Percentiles rank a stretch among this genome's conserved stretches.
phyloP scores from a whole-genome alignment of 2,113 vertebrate genomes.

The Vimba vimba region DNA sequence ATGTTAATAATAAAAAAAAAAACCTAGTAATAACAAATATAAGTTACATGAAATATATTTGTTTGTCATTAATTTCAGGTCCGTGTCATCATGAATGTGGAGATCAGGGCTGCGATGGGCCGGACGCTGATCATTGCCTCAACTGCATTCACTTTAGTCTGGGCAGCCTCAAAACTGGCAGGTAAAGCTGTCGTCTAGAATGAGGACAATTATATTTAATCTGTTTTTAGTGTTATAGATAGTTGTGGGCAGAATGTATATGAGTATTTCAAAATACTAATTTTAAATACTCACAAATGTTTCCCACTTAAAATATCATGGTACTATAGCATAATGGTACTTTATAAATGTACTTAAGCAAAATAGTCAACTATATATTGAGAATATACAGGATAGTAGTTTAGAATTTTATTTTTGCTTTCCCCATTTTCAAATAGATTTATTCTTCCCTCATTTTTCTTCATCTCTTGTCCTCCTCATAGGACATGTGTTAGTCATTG shows the following conservation, averaged over 20 bases:
- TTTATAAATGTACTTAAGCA: no score
- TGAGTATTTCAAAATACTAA: no score
- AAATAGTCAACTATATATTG: no score
- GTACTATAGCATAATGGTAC: no score
- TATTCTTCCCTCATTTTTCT: background rate
- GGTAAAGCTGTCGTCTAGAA: conserved; percentile 69
- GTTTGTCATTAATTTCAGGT: conserved; percentile 71
- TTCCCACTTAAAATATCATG: no score
- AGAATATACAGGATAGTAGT: no score
- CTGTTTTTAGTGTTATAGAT: no score
- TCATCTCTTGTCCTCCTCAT: background rate
- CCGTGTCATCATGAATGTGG: conserved; percentile 86
- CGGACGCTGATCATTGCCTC: conserved; percentile 84
- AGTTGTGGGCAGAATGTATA: no score
- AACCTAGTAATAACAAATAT: background rate
- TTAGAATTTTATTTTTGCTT: background rate
- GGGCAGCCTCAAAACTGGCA: conserved; percentile 80
- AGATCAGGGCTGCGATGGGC: conserved; percentile 87
- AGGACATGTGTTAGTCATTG: conserved; percentile 88
- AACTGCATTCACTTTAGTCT: conserved; percentile 91
- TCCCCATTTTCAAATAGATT: background rate
- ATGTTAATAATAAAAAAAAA: background rate
- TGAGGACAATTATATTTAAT: background rate
- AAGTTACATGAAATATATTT: background rate
- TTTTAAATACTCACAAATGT: no score